Percentiles rank a stretch among this genome's conserved stretches.
Conservation (phyloP, 2,888 invertebrate genomes). For the Caradrina kadenii region DNA sequence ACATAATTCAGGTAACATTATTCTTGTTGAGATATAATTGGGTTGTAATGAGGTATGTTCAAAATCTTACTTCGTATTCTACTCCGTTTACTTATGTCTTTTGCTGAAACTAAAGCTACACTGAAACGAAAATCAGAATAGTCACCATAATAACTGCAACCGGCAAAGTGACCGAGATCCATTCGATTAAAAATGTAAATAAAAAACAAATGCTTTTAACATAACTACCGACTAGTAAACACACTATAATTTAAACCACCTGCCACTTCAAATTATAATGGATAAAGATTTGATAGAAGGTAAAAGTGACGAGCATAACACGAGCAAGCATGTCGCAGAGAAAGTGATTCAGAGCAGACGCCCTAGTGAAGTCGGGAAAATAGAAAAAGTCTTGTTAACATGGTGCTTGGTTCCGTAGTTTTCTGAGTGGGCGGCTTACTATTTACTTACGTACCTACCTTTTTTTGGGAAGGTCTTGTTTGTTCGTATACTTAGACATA, state of each 20-base stretch:
- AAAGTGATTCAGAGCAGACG: constrained; percentile 62
- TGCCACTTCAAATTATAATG: constrained; percentile 5
- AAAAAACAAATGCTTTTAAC: constrained; percentile 15
- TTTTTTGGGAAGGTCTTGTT: too few species aligned
- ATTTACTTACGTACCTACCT: background rate
- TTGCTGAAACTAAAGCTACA: background rate
- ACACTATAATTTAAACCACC: constrained; percentile 9
- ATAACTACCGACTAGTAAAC: background rate
- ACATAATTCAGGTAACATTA: background rate
- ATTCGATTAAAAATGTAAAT: background rate
- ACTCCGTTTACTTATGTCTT: background rate
- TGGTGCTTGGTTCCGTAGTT: constrained; percentile 39
- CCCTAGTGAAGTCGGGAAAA: constrained; percentile 36
- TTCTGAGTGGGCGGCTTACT: background rate
- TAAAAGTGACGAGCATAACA: constrained; percentile 36
- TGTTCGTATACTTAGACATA: too few species aligned
- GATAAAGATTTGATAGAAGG: constrained; percentile 8
- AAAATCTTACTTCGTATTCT: background rate
- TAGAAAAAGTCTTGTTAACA: constrained; percentile 48
- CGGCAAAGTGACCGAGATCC: constrained; percentile 1
- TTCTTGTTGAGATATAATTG: background rate
- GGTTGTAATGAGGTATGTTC: too few species aligned
- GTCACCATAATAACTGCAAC: background rate
- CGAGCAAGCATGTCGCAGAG: constrained; percentile 51
- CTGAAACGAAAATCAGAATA: background rate